Base-by-base conservation (phyloP, 2,797 vertebrate species). In the Chromobotia macracanthus region DNA sequence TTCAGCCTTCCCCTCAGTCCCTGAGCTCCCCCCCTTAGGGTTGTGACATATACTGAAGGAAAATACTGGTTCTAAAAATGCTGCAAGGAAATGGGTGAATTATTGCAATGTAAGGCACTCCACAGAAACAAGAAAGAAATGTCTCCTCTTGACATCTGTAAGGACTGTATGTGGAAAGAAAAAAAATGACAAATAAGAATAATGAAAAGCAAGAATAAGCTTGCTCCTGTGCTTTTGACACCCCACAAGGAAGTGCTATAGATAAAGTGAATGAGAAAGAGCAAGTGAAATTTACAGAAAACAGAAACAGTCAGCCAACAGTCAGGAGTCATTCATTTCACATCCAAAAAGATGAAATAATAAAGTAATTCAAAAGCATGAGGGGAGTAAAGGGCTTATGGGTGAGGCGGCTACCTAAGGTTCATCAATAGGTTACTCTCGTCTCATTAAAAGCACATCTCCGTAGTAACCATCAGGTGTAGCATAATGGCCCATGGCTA, bases 391-490 rank as follows among this genome's bases (percentile, higher is more conserved):
- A 75, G 69, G 35, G 41, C 51, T 67, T 6, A 15, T 71, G 23
- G 44, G 70, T 23, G 56, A 25, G 46, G 7, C 19, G 28, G 58
- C 65, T 69, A 81, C 76, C 80, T 85, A 79, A 68, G 85, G 80
- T 87, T 89, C 86, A 87, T 89, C 90, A 86, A 90, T 87, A 87
- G 84, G 86, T 84, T 85, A 78, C 80, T 77, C 75, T 85, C 84
- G 60, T 82, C n/a, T n/a, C 15, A 73, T 84, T n/a, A n/a, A n/a
- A 87, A 83, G 85, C 80, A 80, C 41, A 69, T 23, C 23, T 85
- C 81, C 84, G 86, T 25, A 16, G 80, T 84, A 87, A 85, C 81
- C 88, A 92, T 93, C 90, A 85, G 84, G 82, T 75, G 35, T 68
- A 87, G 88, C 87, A 88, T 90, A 82, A 89, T 55, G 53, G 1